Conservation (phyloP, 2,113 vertebrate genomes). For the Pteruthius melanotis region DNA sequence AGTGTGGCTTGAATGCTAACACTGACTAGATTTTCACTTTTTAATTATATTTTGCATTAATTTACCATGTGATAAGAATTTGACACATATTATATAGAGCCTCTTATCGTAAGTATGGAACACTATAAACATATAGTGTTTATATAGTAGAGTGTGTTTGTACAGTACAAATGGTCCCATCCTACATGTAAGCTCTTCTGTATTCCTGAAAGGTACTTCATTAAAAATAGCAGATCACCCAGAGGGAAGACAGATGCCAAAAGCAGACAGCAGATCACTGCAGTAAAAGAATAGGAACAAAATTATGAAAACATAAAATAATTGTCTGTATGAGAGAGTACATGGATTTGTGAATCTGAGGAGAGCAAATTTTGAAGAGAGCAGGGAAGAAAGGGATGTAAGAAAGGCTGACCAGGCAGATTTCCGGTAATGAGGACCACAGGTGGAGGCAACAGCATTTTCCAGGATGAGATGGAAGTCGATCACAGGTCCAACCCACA, state of each 20-base stretch:
- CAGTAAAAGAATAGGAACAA: background rate
- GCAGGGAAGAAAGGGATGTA: background rate
- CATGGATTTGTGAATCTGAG: background rate
- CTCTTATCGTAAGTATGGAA: background rate
- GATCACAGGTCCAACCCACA: background rate
- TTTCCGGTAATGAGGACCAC: background rate
- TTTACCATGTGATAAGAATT: background rate
- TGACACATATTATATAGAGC: background rate
- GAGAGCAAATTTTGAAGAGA: background rate
- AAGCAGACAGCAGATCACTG: background rate
- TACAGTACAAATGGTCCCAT: background rate
- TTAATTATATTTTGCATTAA: background rate
- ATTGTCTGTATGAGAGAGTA: background rate
- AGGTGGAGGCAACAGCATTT: fast-evolving
- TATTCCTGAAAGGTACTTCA: background rate
- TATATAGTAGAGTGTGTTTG: too few relatives aligned
- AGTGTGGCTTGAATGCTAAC: background rate
- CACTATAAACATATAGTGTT: too few relatives aligned
- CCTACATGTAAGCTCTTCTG: background rate
- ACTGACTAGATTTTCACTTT: background rate
- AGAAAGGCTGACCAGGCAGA: background rate
- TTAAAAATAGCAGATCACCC: background rate
- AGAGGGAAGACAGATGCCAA: background rate
- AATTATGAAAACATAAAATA: background rate
- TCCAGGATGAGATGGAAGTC: background rate